Evolutionary conservation across 2,113 vertebrate species (phyloP), one percentile per base, ranked within the genome.

Genomic region (Calypte anna): DNA sequence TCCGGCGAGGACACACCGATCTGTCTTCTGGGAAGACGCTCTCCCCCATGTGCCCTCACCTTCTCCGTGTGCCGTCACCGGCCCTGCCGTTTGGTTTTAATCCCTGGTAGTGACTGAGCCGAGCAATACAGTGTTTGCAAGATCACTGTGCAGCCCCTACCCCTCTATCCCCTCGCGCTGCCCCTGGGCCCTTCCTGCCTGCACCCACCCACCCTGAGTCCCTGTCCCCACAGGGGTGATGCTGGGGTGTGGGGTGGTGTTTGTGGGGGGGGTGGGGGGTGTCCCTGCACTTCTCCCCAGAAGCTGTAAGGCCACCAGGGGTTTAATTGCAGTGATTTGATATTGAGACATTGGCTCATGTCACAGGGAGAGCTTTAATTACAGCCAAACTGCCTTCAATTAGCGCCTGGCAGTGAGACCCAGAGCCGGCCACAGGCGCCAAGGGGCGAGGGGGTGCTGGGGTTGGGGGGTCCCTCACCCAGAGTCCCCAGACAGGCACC

Each of bases 21-120:
- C 90, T 96, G 94, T 97, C 96, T 97, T 97, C 96, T 62, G 88
- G 66, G 96, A 96, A 96, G 96, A 96, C 85, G 74, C 72, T 33
- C 61, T 25, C 50, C 46, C 21, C 46, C 46, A 20, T 48, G 46
- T 48, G 46, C 46, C 46, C 19, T 20, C 18, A 46, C 46, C 38
- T 21, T 10, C 46, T 48, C 46, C 7, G 18, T 30, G 7, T 67
- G 87, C 75, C 64, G 88, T 88, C 67, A 23, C 63, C 21, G 15
- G 79, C 55, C 66, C 66, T 21, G 53, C 48, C 28, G 82, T 94
- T 91, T 63, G 86, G 86, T 90, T 91, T 94, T 63, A 91, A 90
- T 66, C 94, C 88, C 82, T 48, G 62, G 91, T 95, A 94, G 96
- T 85, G 91, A 95, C 96, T 93, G 96, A 95, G 77, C 78, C 36